Evolutionary conservation across 1,140 invertebrate genomes (phyloP), one percentile per base, ranked within the genome.

Genomic region (Drosophila bocki): DNA sequence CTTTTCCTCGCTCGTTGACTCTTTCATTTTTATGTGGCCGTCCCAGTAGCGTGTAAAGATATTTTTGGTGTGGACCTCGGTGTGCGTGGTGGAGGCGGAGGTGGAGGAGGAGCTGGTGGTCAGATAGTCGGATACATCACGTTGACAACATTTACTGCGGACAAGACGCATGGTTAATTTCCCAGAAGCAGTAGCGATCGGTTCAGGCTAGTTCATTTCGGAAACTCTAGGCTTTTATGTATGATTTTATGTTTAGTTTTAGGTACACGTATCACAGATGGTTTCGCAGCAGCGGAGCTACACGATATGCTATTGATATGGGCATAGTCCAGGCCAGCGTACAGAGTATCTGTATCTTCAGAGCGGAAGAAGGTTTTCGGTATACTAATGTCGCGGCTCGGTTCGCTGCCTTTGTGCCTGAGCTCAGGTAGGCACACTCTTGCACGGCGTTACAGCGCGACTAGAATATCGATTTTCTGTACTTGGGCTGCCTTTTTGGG

Each of bases 131-230:
- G 63, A 47, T 70, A 70, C 67, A 93, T 97, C 96, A 67, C 96
- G 94, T 94, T 97, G 97, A 84, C 96, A 95, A 93, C 97, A 94
- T 94, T 97, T 97, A 93, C 96, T 97, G 95, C 96, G 96, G 93
- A 97, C 96, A 95, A 97, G 96, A 93, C 96, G 96, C 91, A 97
- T 96, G 86, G 96, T 96, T 95, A 97, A 95, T 92, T 96, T 96
- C 92, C 96, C 96, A 94, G 96, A 96, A 93, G 94, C 88, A 93
- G 96, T 96, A n/a, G 53, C 79, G 78, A 96, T 96, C 96, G 96
- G 96, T 72, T 48, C 71, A 62, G 53, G 67, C 64, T 70, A 69
- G 47, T 54, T 70, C 63, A 68, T 68, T 45, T 44, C 33, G 65
- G 35, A 68, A 68, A 68, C 45, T 42, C 8, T 56, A 56, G 53